Percentiles rank a stretch among this genome's conserved stretches.
phyloP scores from a whole-genome alignment of 2,888 invertebrate genomes.

The Drosophila koepferae region DNA sequence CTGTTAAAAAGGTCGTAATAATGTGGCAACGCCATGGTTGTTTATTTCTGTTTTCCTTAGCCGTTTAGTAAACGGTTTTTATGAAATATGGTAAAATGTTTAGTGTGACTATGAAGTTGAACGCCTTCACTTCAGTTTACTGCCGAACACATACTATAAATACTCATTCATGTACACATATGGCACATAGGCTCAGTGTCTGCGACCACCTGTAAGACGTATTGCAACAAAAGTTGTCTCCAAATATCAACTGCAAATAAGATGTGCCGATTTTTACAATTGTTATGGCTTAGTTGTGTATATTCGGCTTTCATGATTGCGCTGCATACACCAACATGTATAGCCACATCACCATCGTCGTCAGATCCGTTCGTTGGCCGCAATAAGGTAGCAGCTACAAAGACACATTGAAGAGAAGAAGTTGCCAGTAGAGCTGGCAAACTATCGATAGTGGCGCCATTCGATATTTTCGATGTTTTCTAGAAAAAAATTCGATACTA shows the following conservation, averaged over 20 bases:
- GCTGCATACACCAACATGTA: constrained; percentile 15
- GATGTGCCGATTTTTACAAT: constrained; percentile 28
- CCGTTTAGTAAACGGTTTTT: constrained; percentile 28
- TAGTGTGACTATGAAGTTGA: constrained; percentile 42
- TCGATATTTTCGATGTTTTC: no score
- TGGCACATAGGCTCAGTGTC: constrained; percentile 8
- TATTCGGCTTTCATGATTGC: constrained; percentile 53
- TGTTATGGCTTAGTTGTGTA: constrained; percentile 57
- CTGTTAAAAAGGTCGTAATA: constrained; percentile 2
- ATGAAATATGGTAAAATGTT: constrained; percentile 17
- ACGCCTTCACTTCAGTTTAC: constrained; percentile 6
- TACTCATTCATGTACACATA: constrained; percentile 1
- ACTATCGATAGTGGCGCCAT: no score
- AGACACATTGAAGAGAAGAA: background rate
- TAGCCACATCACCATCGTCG: constrained; percentile 18
- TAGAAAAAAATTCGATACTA: no score
- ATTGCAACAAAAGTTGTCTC: constrained; percentile 9
- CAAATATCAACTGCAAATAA: constrained; percentile 42
- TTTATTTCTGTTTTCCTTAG: constrained; percentile 29
- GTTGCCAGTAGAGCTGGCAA: no score
- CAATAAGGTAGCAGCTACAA: constrained; percentile 53
- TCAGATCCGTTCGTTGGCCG: constrained; percentile 60
- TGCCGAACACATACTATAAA: background rate
- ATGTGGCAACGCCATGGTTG: constrained; percentile 38
- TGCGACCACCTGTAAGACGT: constrained; percentile 63